Evolutionary conservation across 2,888 invertebrate species (phyloP), one percentile per base, ranked within the genome.

Genomic region (Scotopteryx bipunctaria): DNA sequence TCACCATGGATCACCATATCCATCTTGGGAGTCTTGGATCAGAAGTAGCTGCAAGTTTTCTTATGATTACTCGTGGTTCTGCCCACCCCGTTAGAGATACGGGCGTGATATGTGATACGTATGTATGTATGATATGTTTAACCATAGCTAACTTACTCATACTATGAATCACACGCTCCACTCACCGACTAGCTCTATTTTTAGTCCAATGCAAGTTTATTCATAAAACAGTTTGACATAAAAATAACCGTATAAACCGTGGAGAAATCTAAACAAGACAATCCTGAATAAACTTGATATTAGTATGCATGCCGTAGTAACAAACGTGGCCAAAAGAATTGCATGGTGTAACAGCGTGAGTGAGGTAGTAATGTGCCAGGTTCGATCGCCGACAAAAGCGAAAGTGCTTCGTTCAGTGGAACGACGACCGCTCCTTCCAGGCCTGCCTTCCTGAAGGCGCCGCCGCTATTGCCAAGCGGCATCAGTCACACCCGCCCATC

Each of bases 361-460:
- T 73, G 79, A 69, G 78, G 78, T 86, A 85, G 82, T 81, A 87
- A 89, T 87, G 82, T 78, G 64, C 78, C 77, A 85, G 87, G 90
- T 90, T 90, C 90, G 83, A 85, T 90, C 86, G 86, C 89, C 89
- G 82, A 83, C 79, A 82, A 90, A 86, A 90, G 86, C 87, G 90
- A 90, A 90, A 90, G 89, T 87, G 72, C 72, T 74, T 69, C 84
- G 87, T 88, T 89, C 88, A 90, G 68, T 89, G 85, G 90, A 84
- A 88, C 90, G 86, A 87, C 82, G 90, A 89, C 89, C 89, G 84
- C 66, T 86, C 86, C 88, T 84, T 78, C 73, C 68, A 66, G 64
- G 72, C 61, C 41, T 38, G 67, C 76, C 74, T 80, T 81, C 83
- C 81, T 82, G 75, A 73, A 70, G 64, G 37, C 42, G 57, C 42